Evolutionary conservation across 1,140 invertebrate genomes (phyloP).

Genomic region (Lucilia sericata): DNA sequence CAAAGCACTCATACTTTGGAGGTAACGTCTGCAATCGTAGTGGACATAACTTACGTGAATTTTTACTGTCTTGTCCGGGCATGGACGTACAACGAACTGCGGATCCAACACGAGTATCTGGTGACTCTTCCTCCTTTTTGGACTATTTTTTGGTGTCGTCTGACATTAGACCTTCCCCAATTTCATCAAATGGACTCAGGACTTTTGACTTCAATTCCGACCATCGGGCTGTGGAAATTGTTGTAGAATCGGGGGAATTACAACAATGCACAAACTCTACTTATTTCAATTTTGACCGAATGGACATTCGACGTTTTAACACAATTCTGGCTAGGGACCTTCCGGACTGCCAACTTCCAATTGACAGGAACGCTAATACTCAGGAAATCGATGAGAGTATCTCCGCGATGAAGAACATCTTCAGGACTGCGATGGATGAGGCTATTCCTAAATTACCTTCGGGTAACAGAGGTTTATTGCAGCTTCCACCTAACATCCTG

Average conservation of each 20-base stretch:
- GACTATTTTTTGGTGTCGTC: neutral
- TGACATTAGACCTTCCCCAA: neutral
- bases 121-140: neutral
- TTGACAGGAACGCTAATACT: too few relatives aligned
- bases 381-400: too few relatives aligned
- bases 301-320: too few relatives aligned
- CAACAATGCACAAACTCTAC: neutral
- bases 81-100: neutral
- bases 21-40: neutral
- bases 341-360: too few relatives aligned
- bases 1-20: neutral
- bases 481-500: neutral
- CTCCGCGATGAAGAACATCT: too few relatives aligned
- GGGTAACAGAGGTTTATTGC: neutral
- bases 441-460: too few relatives aligned
- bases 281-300: neutral
- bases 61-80: neutral
- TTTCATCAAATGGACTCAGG: neutral
- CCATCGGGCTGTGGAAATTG: too few relatives aligned
- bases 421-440: too few relatives aligned
- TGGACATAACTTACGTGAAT: neutral
- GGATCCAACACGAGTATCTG: neutral
- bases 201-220: too few relatives aligned
- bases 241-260: neutral
- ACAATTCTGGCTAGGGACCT: too few relatives aligned